Conservation (phyloP, 2,797 vertebrate genomes). For the Clarias pachynema region DNA sequence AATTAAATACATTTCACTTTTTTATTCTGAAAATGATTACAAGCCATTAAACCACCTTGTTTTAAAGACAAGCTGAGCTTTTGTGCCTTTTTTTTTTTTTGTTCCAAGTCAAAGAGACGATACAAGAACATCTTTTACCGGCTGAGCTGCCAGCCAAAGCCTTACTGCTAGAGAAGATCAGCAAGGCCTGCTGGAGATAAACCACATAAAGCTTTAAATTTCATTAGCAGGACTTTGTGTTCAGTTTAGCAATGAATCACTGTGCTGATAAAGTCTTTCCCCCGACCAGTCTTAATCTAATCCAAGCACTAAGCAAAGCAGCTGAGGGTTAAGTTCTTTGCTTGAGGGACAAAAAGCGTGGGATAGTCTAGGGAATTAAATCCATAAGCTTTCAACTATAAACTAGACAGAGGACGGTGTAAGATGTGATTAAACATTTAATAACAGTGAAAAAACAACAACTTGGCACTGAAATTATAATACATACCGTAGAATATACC, state of each 20-base stretch:
- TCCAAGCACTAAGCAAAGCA: background rate
- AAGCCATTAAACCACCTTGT: background rate
- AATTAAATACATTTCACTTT: background rate
- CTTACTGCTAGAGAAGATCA: background rate
- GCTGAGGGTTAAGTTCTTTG: background rate
- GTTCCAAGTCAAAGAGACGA: background rate
- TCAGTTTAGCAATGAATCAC: background rate
- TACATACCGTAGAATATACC: background rate
- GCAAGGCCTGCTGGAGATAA: background rate
- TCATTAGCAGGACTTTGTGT: background rate
- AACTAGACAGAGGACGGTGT: background rate
- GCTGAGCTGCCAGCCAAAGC: background rate
- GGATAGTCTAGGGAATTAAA: background rate
- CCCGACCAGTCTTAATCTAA: background rate
- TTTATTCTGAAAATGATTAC: background rate
- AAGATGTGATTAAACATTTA: background rate
- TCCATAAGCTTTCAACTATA: background rate
- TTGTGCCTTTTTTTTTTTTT: background rate
- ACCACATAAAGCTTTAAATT: background rate
- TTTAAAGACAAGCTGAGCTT: background rate
- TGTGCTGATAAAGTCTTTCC: background rate
- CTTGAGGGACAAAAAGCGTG: background rate
- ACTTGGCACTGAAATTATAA: background rate
- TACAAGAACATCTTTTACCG: background rate
- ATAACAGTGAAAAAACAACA: background rate